phyloP scores from a whole-genome alignment of 2,797 vertebrate genomes.

The Sebastiscus tertius region DNA sequence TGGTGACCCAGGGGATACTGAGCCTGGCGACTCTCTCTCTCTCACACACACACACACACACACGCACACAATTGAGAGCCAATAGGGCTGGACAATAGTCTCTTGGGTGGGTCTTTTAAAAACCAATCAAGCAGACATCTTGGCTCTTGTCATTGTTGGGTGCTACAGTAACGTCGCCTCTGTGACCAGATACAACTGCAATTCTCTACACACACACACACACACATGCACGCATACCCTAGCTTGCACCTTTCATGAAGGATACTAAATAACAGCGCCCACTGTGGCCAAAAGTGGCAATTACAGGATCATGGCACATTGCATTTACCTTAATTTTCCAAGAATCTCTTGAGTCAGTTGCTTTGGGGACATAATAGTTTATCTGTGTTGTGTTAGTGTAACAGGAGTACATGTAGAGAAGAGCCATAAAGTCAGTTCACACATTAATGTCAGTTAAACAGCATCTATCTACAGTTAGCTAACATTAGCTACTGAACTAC shows the following conservation, averaged over 20 bases:
- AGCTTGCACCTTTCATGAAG: neutral
- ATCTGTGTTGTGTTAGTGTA: neutral
- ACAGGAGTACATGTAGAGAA: neutral
- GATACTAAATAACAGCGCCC: neutral
- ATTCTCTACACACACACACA: neutral
- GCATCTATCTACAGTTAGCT: neutral
- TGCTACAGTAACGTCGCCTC: conserved; percentile 49
- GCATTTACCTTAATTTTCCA: neutral
- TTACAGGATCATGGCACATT: neutral
- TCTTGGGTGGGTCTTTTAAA: conserved; percentile 69
- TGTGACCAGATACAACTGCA: conserved; percentile 38
- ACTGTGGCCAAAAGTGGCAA: neutral
- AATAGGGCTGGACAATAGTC: conserved; percentile 62
- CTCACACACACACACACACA: conserved; percentile 30
- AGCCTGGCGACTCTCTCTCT: conserved; percentile 30
- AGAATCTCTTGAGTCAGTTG: neutral
- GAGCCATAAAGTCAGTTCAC: neutral
- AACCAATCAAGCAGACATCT: conserved; percentile 79
- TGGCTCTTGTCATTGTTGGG: conserved; percentile 77
- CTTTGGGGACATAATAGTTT: neutral
- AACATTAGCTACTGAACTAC: neutral
- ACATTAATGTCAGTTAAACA: neutral
- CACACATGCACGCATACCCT: neutral
- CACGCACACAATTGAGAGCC: conserved; percentile 50
- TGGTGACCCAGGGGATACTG: conserved; percentile 63